These are phyloP conservation scores for Xanthorhoe designata DNA, from an alignment of 2,888 invertebrate species.

Conservation along the genomic window DNA sequence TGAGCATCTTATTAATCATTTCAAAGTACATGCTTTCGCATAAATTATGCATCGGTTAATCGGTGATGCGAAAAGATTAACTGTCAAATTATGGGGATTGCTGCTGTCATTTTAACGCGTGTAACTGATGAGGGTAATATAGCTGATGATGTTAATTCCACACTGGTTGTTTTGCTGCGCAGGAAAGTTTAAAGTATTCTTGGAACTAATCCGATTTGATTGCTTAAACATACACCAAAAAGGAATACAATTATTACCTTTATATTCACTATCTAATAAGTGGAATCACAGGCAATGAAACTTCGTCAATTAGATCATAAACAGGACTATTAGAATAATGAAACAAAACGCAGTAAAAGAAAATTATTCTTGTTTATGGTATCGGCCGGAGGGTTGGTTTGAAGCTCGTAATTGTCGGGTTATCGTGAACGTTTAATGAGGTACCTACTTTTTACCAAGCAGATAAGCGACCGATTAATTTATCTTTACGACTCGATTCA, in stretches of 20 bases:
- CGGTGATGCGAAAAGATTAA: constrained; percentile 47
- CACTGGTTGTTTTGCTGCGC: constrained; percentile 5
- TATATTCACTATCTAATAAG: constrained; percentile 6
- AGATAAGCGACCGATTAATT: constrained; percentile 56
- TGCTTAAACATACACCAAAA: constrained; percentile 2
- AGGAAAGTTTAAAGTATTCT: constrained; percentile 3
- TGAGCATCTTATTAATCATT: constrained; percentile 31
- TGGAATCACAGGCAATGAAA: constrained; percentile 21
- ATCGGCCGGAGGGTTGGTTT: constrained; percentile 38
- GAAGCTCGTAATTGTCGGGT: constrained; percentile 65
- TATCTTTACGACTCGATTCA: constrained; percentile 62
- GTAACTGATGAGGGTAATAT: constrained; percentile 32
- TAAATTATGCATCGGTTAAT: constrained; percentile 53
- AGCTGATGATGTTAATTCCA: constrained; percentile 20
- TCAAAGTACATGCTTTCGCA: constrained; percentile 49
- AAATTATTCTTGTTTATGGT: constrained; percentile 26
- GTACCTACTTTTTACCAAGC: constrained; percentile 54
- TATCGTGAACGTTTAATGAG: constrained; percentile 72
- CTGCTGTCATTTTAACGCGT: constrained; percentile 27
- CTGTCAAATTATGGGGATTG: constrained; percentile 37
- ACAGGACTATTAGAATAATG: constrained; percentile 27
- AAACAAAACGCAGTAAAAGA: constrained; percentile 26
- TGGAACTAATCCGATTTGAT: constrained; percentile 2
- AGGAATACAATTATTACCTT: not conserved
- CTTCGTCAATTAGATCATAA: constrained; percentile 22